Percentiles rank a stretch among this genome's conserved stretches.
Evolutionary conservation across 2,797 vertebrate species (phyloP).

Genomic region (Neoniphon sammara): DNA sequence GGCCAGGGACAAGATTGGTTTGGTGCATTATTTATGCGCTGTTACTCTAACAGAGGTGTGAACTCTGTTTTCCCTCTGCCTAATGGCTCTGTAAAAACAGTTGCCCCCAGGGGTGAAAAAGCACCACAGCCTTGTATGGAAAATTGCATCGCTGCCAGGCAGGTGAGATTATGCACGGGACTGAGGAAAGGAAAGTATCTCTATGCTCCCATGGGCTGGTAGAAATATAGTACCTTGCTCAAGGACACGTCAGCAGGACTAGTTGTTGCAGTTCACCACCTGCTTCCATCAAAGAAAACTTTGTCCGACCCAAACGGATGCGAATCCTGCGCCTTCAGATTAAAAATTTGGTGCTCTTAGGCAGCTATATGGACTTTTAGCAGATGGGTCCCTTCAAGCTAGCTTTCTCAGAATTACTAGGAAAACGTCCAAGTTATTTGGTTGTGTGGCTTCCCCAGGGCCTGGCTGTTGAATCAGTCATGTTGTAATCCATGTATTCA

Average conservation of each 20-base stretch:
- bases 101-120: conserved; percentile 17
- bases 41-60: conserved; percentile 28
- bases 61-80: conserved; percentile 33
- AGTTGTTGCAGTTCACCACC: too few species aligned
- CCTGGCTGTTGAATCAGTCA: background rate
- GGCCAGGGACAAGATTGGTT: conserved; percentile 22
- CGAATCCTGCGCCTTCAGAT: too few species aligned
- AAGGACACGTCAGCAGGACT: too few species aligned
- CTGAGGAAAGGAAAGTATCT: background rate
- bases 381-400: too few species aligned
- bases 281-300: too few species aligned
- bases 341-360: too few species aligned
- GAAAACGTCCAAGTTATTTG: too few species aligned
- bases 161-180: background rate
- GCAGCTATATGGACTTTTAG: too few species aligned
- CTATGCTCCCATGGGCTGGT: background rate
- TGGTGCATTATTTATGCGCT: conserved; percentile 36
- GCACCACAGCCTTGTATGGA: background rate
- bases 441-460: background rate
- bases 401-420: too few species aligned
- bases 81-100: conserved; percentile 24
- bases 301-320: too few species aligned
- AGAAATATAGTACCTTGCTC: background rate
- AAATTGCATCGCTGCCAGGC: conserved; percentile 1
- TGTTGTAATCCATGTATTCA: background rate